These are phyloP conservation scores for Pelvicachromis taeniatus DNA, from an alignment of 2,113 vertebrate genomes.

Conservation along the genomic window DNA sequence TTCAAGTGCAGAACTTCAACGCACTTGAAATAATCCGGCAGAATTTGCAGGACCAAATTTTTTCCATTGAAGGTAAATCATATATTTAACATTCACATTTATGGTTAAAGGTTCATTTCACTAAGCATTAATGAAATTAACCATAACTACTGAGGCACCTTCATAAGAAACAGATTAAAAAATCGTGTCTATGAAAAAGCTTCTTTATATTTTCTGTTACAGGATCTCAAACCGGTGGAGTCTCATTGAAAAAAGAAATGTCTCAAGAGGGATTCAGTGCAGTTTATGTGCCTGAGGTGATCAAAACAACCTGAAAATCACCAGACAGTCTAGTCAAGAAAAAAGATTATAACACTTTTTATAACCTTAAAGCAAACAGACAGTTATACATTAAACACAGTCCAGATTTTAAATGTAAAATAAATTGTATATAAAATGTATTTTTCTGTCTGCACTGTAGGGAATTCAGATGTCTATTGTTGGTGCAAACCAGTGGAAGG, in stretches of 20 bases:
- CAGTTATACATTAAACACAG: too few species aligned
- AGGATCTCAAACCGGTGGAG: background rate
- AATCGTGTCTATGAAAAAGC: background rate
- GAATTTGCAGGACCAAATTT: background rate
- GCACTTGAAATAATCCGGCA: background rate
- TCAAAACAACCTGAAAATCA: background rate
- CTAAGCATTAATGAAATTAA: background rate
- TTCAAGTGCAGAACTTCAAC: background rate
- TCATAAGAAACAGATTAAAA: background rate
- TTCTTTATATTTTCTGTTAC: background rate
- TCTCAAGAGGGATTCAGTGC: background rate
- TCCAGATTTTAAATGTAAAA: too few species aligned
- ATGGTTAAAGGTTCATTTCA: too few species aligned
- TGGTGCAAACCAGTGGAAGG: slow-evolving; percentile 69
- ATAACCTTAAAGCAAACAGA: too few species aligned
- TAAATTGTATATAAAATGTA: too few species aligned
- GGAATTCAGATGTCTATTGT: slow-evolving; percentile 42
- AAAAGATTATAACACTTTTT: too few species aligned
- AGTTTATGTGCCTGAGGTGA: too few species aligned
- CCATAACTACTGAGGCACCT: background rate
- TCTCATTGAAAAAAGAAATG: background rate
- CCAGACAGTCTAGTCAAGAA: too few species aligned
- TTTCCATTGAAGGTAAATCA: background rate
- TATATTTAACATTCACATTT: background rate
- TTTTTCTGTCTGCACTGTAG: background rate